Percentiles rank a stretch among this genome's conserved stretches.
Evolutionary conservation across 2,888 invertebrate species (phyloP).

Genomic region (Drosophila infuscata): DNA sequence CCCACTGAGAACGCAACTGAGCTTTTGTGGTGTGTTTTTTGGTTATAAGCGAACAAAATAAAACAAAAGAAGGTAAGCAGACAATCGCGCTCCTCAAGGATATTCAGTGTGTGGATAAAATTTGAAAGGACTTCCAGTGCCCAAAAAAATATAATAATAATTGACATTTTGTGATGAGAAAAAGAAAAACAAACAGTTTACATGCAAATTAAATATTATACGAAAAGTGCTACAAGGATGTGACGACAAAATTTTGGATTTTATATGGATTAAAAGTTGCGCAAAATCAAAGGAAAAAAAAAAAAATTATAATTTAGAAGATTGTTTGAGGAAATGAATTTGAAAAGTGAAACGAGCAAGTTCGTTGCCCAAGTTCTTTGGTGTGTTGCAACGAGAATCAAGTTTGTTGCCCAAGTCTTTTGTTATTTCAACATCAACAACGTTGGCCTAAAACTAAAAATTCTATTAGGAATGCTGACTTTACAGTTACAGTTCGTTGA

Average conservation of each 20-base stretch:
- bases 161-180: conserved; percentile 32
- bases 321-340: not conserved
- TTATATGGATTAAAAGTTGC: conserved; percentile 31
- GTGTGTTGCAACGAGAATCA: conserved; percentile 9
- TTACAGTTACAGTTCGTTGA: conserved; percentile 53
- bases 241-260: conserved; percentile 33
- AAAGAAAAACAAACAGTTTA: conserved; percentile 2
- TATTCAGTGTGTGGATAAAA: conserved; percentile 53
- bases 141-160: not conserved
- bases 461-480: conserved; percentile 20
- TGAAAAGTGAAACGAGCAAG: conserved; percentile 14
- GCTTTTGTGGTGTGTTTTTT: conserved; percentile 39
- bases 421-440: conserved; percentile 22
- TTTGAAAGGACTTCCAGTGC: conserved; percentile 56
- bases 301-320: not conserved
- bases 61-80: conserved; percentile 62
- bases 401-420: conserved; percentile 35
- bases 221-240: conserved; percentile 65
- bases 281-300: not conserved
- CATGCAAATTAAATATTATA: conserved; percentile 6
- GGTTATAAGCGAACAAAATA: conserved; percentile 34
- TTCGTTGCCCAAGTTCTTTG: conserved; percentile 42
- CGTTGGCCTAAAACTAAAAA: conserved; percentile 15
- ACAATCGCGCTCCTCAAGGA: conserved; percentile 65
- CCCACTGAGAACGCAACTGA: conserved; percentile 51